Conservation (phyloP, 92 coral and sea anemone species). For the Galaxea fascicularis region DNA sequence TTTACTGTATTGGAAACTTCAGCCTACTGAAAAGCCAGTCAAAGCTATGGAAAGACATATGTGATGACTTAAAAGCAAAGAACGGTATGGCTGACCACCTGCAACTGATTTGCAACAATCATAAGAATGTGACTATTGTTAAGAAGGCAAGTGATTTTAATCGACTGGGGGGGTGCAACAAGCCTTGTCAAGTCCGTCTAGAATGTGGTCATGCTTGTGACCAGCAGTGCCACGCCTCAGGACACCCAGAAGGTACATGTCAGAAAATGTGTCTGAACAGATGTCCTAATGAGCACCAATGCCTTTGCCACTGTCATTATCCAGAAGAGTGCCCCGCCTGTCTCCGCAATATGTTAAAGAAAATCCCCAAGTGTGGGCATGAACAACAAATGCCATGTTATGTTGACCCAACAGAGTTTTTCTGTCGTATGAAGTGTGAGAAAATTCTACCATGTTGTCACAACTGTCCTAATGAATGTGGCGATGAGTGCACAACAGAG, state of each 20-base stretch:
- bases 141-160: background rate
- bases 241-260: conserved; percentile 28
- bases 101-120: conserved; percentile 33
- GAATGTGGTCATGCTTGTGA: conserved; percentile 22
- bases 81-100: conserved; percentile 8
- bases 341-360: background rate
- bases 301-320: background rate
- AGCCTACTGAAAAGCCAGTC: conserved; percentile 51
- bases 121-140: background rate
- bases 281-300: conserved; percentile 33
- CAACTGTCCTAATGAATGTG: conserved; percentile 20
- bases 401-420: background rate
- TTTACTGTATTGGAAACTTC: conserved; percentile 80
- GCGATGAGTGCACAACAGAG: conserved; percentile 16
- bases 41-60: conserved; percentile 70
- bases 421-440: conserved; percentile 24
- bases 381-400: background rate
- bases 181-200: background rate
- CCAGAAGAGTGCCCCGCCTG: conserved; percentile 6
- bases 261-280: conserved; percentile 2
- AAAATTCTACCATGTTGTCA: conserved; percentile 24
- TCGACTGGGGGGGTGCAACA: conserved; percentile 1
- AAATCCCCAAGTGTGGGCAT: conserved; percentile 26
- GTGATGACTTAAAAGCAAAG: conserved; percentile 49
- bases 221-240: background rate